phyloP scores from a whole-genome alignment of 2,888 invertebrate genomes.

The Priocnemis perturbator region DNA sequence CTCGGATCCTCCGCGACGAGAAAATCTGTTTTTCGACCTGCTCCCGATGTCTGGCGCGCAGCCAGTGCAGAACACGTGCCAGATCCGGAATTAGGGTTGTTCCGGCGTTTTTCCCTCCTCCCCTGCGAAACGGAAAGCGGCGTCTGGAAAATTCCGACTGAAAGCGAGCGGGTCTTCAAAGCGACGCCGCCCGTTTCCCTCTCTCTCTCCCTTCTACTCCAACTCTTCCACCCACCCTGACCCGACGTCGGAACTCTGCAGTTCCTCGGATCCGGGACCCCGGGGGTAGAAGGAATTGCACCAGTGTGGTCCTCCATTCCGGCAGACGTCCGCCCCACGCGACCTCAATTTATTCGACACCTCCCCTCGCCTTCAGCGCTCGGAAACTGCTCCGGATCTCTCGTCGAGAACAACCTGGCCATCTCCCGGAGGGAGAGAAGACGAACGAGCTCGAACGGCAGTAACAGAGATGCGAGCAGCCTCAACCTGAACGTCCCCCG shows the following conservation, averaged over 20 bases:
- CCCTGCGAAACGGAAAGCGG: conserved; percentile 16
- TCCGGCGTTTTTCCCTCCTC: conserved; percentile 44
- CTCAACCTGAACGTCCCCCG: conserved; percentile 21
- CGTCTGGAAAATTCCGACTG: conserved; percentile 21
- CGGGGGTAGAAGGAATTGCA: conserved; percentile 51
- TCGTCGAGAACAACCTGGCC: conserved; percentile 16
- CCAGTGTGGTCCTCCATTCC: conserved; percentile 64
- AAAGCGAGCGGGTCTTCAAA: background rate
- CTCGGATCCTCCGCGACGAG: too few species aligned
- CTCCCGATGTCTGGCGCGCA: background rate
- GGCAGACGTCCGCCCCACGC: conserved; percentile 72
- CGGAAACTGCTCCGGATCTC: conserved; percentile 59
- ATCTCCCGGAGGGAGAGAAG: conserved; percentile 14
- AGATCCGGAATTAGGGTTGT: conserved; percentile 53
- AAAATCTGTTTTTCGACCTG: conserved; percentile 38
- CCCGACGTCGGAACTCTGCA: background rate
- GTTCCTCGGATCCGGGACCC: conserved; percentile 34
- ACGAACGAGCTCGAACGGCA: conserved; percentile 3
- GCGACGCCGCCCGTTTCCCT: conserved; percentile 1
- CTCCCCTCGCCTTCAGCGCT: conserved; percentile 72
- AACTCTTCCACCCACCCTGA: conserved; percentile 9
- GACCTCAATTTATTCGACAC: conserved; percentile 75
- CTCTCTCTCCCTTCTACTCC: background rate
- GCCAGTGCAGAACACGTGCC: conserved; percentile 44
- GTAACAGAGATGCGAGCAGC: conserved; percentile 16